Evolutionary conservation across 2,113 vertebrate genomes (phyloP), one percentile per base, ranked within the genome.

Genomic region (Mus pahari): DNA sequence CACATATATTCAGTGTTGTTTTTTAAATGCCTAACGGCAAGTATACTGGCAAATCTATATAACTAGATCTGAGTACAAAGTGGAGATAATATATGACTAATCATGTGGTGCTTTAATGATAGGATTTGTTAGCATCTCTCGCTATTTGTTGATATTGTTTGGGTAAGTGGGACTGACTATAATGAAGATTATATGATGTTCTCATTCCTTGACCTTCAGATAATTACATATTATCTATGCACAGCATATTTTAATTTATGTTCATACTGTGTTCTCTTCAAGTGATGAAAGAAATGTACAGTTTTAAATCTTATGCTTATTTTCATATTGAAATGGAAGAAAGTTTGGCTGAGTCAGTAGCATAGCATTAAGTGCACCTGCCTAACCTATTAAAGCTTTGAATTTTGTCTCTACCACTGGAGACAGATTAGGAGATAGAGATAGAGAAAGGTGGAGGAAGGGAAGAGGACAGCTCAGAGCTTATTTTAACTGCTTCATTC

Each of bases 51-150:
- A 86, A 96, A 94, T 97, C 74, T 97, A 31, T 91, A n/a, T 75
- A 97, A 89, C 79, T 89, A 91, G 96, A 87, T 94, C 42, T 86
- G 95, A 96, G 82, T 91, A 93, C 50, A 93, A 86, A 97, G 84
- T 81, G 88, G 19, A 95, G 96, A 96, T 97, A 98, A 60, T 91
- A 66, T 86, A 95, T 97, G 91, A 97, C 94, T 95, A 97, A 97
- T 97, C 78, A 94, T 92, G n/a, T 90, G 20, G 64, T 97, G 62
- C 62, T 91, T 93, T 89, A 96, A 94, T 97, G 94, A 90, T 92
- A 93, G 90, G 24, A 62, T 96, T 71, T 36, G 14, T 88, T 71
- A 90, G 70, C 87, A 5, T 97, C 31, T 96, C 83, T 98, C 79
- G 28, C 86, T 28, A 81, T 93, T 92, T 96, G 70, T 97, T 87